phyloP scores from a whole-genome alignment of 2,797 vertebrate species.

The Atherinosoma microstoma region DNA sequence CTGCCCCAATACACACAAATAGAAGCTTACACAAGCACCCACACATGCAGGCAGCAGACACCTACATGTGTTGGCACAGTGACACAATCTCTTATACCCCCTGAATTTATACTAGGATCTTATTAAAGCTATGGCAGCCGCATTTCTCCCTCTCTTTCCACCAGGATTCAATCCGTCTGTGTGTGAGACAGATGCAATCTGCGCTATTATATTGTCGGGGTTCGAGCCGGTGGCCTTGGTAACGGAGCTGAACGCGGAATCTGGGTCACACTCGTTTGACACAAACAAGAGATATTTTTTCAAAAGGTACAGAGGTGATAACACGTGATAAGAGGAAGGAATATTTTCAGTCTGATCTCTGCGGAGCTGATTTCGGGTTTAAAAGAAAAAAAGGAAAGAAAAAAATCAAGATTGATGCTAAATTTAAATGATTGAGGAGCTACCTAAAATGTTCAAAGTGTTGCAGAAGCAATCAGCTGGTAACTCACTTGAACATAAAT shows the following conservation, averaged over 20 bases:
- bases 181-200: slow-evolving; percentile 57
- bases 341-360: not conserved
- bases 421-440: slow-evolving; percentile 2
- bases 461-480: slow-evolving; percentile 48
- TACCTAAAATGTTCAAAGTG: not conserved
- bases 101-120: slow-evolving; percentile 61
- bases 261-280: slow-evolving; percentile 56
- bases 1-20: slow-evolving; percentile 46
- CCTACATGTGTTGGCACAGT: slow-evolving; percentile 55
- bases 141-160: slow-evolving; percentile 46
- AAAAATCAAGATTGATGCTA: not conserved
- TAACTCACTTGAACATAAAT: slow-evolving; percentile 53
- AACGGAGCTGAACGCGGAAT: slow-evolving; percentile 59
- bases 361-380: not conserved
- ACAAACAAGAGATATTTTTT: slow-evolving; percentile 31
- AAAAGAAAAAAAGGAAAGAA: not conserved
- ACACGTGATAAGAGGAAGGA: slow-evolving; percentile 10
- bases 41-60: slow-evolving; percentile 54
- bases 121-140: slow-evolving; percentile 72
- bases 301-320: slow-evolving; percentile 38
- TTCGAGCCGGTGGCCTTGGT: slow-evolving; percentile 61
- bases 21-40: slow-evolving; percentile 67
- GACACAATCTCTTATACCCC: slow-evolving; percentile 60
- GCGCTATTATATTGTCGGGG: slow-evolving; percentile 28
- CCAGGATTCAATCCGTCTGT: slow-evolving; percentile 41